Evolutionary conservation across 2,113 vertebrate species (phyloP).

Genomic region (Macquaria australasica): DNA sequence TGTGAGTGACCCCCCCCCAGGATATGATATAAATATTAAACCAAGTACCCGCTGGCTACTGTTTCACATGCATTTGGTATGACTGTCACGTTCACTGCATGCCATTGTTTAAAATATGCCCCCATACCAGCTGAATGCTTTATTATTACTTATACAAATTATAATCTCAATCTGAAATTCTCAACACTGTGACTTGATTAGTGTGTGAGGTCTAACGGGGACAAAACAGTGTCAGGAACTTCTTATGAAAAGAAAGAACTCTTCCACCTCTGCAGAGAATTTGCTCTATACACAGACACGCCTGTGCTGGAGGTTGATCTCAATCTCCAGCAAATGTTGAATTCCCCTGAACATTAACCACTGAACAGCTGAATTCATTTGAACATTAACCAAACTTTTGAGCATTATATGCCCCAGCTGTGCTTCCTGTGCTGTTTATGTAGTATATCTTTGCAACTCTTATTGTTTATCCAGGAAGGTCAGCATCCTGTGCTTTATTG

Average conservation of each 20-base stretch:
- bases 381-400: conserved; percentile 78
- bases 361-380: conserved; percentile 70
- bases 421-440: conserved; percentile 62
- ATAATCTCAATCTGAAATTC: not conserved
- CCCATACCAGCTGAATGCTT: not conserved
- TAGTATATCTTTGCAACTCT: conserved; percentile 57
- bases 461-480: conserved; percentile 66
- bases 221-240: conserved; percentile 16
- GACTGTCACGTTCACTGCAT: conserved; percentile 12
- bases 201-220: not conserved
- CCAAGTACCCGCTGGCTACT: conserved; percentile 53
- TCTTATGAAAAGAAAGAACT: conserved; percentile 23
- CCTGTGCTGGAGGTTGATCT: conserved; percentile 66
- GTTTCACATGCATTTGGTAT: conserved; percentile 48
- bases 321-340: conserved; percentile 74
- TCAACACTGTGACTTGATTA: not conserved
- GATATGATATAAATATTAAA: conserved; percentile 63
- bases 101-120: conserved; percentile 37
- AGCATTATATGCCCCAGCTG: conserved; percentile 57
- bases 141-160: not conserved
- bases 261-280: conserved; percentile 45
- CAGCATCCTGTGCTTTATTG: conserved; percentile 61
- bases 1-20: conserved; percentile 20
- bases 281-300: conserved; percentile 45
- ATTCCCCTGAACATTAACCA: conserved; percentile 82